Evolutionary conservation across 2,888 invertebrate species (phyloP).

Genomic region (Oeneis ivallda): DNA sequence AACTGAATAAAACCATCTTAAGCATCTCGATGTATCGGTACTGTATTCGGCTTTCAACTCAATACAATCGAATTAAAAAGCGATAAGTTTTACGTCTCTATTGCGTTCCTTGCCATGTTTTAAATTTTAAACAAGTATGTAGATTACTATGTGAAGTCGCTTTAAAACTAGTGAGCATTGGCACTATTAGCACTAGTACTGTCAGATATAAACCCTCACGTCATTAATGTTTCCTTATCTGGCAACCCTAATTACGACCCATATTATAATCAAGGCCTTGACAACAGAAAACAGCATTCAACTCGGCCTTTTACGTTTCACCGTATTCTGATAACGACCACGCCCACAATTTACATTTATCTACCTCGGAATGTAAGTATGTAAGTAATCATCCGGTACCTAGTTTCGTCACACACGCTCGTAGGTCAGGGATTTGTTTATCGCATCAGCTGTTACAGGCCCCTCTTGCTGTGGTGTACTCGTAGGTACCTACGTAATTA

Average conservation of each 20-base stretch:
- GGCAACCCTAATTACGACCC: constrained; percentile 11
- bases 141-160: neutral
- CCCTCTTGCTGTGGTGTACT: constrained; percentile 22
- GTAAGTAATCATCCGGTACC: constrained; percentile 48
- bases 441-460: constrained; percentile 58
- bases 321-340: constrained; percentile 42
- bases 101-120: neutral
- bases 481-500: neutral
- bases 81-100: no score
- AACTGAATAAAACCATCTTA: no score
- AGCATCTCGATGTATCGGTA: no score
- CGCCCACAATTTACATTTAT: constrained; percentile 48
- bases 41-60: no score
- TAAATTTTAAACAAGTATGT: neutral
- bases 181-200: neutral
- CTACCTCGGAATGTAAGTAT: constrained; percentile 44
- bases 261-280: constrained; percentile 22
- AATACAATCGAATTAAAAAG: no score
- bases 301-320: constrained; percentile 34
- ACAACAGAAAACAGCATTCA: constrained; percentile 35
- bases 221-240: constrained; percentile 1
- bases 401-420: constrained; percentile 52
- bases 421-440: constrained; percentile 60
- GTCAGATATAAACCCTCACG: neutral
- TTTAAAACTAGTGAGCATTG: neutral